These are phyloP conservation scores for Poecile atricapillus DNA, from an alignment of 2,113 vertebrate genomes.

Conservation along the genomic window DNA sequence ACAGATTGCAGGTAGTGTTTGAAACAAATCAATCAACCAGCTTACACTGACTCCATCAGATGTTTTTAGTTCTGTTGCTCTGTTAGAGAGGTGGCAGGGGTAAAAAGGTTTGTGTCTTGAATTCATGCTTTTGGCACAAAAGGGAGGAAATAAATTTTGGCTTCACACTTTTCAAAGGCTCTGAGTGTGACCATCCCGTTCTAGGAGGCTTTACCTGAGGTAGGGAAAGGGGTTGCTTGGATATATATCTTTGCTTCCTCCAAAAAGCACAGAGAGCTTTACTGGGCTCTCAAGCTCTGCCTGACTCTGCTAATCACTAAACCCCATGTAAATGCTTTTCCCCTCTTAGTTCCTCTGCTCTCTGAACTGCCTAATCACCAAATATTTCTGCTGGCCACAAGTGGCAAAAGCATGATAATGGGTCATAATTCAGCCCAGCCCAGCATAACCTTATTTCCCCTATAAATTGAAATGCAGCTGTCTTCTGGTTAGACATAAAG, in stretches of 20 bases:
- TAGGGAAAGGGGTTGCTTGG: rapidly evolving
- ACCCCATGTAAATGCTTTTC: not conserved
- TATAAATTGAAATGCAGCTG: not conserved
- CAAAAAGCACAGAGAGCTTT: not conserved
- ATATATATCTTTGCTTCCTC: not conserved
- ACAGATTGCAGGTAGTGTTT: not conserved
- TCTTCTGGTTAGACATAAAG: not conserved
- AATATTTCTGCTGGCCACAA: constrained; percentile 3
- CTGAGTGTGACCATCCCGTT: rapidly evolving
- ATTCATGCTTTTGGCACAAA: not conserved
- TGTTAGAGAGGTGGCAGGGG: not conserved
- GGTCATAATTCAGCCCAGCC: not conserved
- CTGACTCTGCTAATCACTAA: not conserved
- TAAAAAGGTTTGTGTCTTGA: not conserved
- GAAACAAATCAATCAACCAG: not conserved
- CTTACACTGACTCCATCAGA: not conserved
- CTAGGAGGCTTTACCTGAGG: not conserved
- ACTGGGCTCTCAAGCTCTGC: not conserved
- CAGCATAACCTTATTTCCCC: not conserved
- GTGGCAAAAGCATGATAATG: not conserved
- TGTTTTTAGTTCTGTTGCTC: not conserved
- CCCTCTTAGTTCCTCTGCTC: not conserved
- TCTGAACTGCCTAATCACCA: not conserved
- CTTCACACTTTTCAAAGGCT: not conserved
- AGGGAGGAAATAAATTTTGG: not conserved